Evolutionary conservation across 2,797 vertebrate genomes (phyloP), one percentile per base, ranked within the genome.

Genomic region (Lepilemur ruficaudatus): DNA sequence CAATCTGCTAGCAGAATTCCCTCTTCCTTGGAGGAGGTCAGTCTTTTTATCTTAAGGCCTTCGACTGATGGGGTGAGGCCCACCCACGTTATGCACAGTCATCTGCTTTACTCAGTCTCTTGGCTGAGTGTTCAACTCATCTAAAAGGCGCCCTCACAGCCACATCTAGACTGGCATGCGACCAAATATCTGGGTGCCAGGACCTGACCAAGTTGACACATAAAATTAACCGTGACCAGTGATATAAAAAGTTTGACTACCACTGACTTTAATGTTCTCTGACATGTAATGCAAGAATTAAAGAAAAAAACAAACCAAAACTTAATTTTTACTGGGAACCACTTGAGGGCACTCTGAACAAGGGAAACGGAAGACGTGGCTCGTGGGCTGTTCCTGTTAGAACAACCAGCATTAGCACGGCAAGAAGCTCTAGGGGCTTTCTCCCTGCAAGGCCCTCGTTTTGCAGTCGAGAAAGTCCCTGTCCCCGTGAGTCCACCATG

Each of bases 281-380:
- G 14, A 5, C 0, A 0, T 10, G 1, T 2, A 12, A 12, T 30
- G n/a, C 48, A 84, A 61, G 73, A 59, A 43, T 32, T 65, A 25
- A 13, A 82, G 65, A 43, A 50, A 20, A 50, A 32, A 65, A 20
- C 20, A 38, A 55, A 70, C 48, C 3, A 38, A 46, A 67, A 12
- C 3, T 35, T 22, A 30, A 46, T 73, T 80, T 81, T 69, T 63
- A 48, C 32, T 30, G 8, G 18, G 0, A 23, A 20, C 94, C 98
- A 95, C 98, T 83, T 88, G 98, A 94, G 97, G 98, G 94, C 97
- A 91, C 96, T 76, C 12, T 72, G 76, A 91, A 23, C 97, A 84
- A 91, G 81, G 83, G 81, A 94, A 97, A 95, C 30, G n/a, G 28
- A 76, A 91, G 14, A 6, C 0, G 6, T 0, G 32, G 7, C 6